Conservation (phyloP, 2,113 vertebrate species). For the Pontoporia blainvillei region DNA sequence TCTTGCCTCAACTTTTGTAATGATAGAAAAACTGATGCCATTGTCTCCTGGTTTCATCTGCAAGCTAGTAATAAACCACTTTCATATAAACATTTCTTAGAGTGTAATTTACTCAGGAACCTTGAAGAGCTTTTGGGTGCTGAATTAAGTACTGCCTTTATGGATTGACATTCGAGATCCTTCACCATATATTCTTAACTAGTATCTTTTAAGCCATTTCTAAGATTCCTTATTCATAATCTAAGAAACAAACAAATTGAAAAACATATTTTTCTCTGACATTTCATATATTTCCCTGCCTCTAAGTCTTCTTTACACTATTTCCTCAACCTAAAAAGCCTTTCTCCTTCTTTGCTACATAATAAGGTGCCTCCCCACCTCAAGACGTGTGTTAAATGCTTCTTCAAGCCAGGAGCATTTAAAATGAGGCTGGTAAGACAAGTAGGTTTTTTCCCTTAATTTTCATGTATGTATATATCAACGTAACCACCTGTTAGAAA, state of each 20-base stretch:
- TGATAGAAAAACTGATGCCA: neutral
- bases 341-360: neutral
- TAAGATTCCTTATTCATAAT: neutral
- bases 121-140: neutral
- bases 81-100: neutral
- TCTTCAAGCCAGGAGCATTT: neutral
- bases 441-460: neutral
- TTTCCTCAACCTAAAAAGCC: neutral
- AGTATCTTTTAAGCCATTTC: neutral
- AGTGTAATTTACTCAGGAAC: neutral
- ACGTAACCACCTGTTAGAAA: neutral
- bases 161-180: neutral
- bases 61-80: neutral
- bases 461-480: neutral
- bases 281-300: neutral
- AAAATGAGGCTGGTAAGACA: neutral
- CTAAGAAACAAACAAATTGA: neutral
- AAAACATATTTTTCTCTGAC: neutral
- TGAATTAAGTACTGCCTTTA: neutral
- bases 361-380: neutral
- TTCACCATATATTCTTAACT: neutral
- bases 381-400: neutral
- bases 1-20: neutral
- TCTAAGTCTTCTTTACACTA: neutral
- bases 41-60: neutral